These are phyloP conservation scores for Chlorops oryzae DNA, from an alignment of 1,140 invertebrate species.

Conservation along the genomic window DNA sequence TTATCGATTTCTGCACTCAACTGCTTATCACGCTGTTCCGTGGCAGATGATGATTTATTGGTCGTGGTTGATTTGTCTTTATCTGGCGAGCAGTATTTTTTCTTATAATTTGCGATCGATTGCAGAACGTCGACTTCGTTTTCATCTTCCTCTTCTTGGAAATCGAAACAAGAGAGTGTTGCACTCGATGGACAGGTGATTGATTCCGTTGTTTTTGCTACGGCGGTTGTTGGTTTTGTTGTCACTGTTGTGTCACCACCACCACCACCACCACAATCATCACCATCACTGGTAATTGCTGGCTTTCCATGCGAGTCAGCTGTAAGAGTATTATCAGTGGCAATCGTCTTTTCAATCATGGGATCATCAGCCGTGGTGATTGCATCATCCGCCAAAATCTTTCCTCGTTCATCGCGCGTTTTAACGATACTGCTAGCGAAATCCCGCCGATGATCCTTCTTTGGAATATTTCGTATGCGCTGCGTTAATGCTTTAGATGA, in stretches of 20 bases:
- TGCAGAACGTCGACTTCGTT: slow-evolving; percentile 12
- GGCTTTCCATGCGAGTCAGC: no score
- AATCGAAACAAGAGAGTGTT: slow-evolving; percentile 52
- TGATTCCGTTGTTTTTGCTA: background rate
- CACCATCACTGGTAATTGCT: no score
- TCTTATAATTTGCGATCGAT: slow-evolving; percentile 17
- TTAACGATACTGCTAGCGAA: background rate
- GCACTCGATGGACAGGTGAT: no score
- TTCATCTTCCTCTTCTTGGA: slow-evolving; percentile 52
- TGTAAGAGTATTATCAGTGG: no score
- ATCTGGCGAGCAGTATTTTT: slow-evolving; percentile 17
- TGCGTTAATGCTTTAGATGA: slow-evolving; percentile 10
- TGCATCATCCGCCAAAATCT: background rate
- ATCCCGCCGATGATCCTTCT: slow-evolving; percentile 36
- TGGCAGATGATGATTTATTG: no score
- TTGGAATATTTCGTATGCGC: slow-evolving; percentile 43
- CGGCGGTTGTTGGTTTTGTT: background rate
- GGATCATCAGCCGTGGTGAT: no score
- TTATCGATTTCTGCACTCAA: slow-evolving; percentile 15
- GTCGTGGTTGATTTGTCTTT: slow-evolving; percentile 7
- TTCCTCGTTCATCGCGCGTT: background rate
- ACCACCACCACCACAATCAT: no score
- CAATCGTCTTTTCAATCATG: no score
- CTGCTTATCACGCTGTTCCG: slow-evolving; percentile 17
- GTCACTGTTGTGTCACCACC: background rate